Evolutionary conservation across 1,140 invertebrate species (phyloP).

Genomic region (Penaeus indicus): DNA sequence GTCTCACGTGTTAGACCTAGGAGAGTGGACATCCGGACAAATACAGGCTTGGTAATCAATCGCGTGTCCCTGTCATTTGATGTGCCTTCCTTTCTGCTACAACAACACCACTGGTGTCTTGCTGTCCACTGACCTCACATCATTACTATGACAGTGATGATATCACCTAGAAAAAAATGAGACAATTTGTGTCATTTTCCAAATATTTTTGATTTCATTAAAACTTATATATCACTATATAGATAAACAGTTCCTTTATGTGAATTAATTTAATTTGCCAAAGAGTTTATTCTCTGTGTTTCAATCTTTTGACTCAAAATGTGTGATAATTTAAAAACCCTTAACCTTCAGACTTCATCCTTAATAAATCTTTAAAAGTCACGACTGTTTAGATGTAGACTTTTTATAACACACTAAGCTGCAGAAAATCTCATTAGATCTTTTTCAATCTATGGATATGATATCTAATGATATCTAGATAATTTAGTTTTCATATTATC

Average conservation of each 20-base stretch:
- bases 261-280: too few relatives aligned
- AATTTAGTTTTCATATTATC: neutral
- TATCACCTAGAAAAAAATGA: constrained; percentile 17
- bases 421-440: too few relatives aligned
- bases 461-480: neutral
- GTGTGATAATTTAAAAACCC: too few relatives aligned
- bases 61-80: neutral
- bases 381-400: too few relatives aligned
- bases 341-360: too few relatives aligned
- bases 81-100: constrained; percentile 25
- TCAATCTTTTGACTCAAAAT: too few relatives aligned
- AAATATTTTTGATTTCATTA: neutral
- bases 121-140: constrained; percentile 41
- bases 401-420: too few relatives aligned
- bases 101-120: constrained; percentile 42
- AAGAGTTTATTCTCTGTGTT: too few relatives aligned
- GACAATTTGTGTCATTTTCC: neutral
- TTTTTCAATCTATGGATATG: neutral
- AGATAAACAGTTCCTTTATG: too few relatives aligned
- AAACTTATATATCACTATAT: neutral
- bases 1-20: constrained; percentile 12
- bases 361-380: too few relatives aligned
- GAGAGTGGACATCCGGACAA: constrained; percentile 35
- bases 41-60: constrained; percentile 1
- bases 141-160: constrained; percentile 28